These are phyloP conservation scores for Eupeodes corollae DNA, from an alignment of 1,140 invertebrate genomes.

Conservation along the genomic window DNA sequence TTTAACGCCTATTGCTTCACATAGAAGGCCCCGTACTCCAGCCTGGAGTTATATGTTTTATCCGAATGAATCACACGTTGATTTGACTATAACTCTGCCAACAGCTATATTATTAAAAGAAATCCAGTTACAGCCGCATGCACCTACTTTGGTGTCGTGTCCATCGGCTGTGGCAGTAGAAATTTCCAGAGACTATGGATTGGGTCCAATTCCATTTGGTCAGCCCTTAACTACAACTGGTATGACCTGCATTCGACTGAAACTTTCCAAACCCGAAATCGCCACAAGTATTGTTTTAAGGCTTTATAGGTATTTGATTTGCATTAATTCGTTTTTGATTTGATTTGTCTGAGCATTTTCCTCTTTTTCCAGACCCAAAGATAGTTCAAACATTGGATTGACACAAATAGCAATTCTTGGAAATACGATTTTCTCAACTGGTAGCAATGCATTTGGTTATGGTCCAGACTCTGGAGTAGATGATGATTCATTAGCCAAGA, in stretches of 20 bases:
- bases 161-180: slow-evolving; percentile 83
- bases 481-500: slow-evolving; percentile 34
- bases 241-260: slow-evolving; percentile 73
- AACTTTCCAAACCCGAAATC: slow-evolving; percentile 68
- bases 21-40: slow-evolving; percentile 69
- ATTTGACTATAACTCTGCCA: slow-evolving; percentile 73
- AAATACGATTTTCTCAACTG: slow-evolving; percentile 47
- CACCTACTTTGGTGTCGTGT: slow-evolving; percentile 72
- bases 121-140: slow-evolving; percentile 79
- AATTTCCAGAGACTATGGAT: slow-evolving; percentile 47
- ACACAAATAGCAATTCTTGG: slow-evolving; percentile 79
- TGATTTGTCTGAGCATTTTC: neutral
- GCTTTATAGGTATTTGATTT: slow-evolving; percentile 33
- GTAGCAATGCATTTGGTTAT: neutral
- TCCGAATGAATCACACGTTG: slow-evolving; percentile 77
- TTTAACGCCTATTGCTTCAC: slow-evolving; percentile 59
- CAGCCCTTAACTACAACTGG: slow-evolving; percentile 68
- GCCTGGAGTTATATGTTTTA: slow-evolving; percentile 91
- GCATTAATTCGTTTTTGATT: neutral
- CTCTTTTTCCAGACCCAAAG: slow-evolving; percentile 66
- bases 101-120: slow-evolving; percentile 82
- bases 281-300: slow-evolving; percentile 50
- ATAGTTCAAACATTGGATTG: slow-evolving; percentile 76
- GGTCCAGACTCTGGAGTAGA: slow-evolving; percentile 9
- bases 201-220: slow-evolving; percentile 43